phyloP scores from a whole-genome alignment of 2,797 vertebrate genomes.

The Typhlichthys eigenmanni region DNA sequence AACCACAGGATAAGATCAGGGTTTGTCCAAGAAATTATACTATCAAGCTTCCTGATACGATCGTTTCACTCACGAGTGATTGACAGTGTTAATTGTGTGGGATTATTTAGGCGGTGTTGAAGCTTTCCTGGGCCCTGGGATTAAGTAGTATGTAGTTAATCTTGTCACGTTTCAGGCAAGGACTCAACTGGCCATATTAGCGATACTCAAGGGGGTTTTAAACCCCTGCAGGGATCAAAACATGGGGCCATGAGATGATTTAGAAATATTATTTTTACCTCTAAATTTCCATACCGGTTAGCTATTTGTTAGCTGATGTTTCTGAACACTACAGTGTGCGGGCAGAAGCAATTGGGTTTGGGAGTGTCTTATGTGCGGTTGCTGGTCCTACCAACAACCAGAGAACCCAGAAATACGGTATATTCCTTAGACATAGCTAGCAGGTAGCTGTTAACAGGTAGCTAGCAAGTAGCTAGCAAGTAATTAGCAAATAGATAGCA shows the following conservation, averaged over 20 bases:
- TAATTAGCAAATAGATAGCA: not conserved
- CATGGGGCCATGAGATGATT: not conserved
- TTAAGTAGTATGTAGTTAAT: slow-evolving; percentile 14
- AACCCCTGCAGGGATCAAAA: too few relatives aligned
- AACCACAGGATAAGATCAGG: slow-evolving; percentile 43
- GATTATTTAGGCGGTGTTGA: too few relatives aligned
- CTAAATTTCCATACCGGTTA: not conserved
- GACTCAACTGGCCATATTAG: too few relatives aligned
- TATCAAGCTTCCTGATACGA: slow-evolving; percentile 49
- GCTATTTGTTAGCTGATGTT: too few relatives aligned
- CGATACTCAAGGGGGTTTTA: too few relatives aligned
- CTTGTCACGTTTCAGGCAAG: too few relatives aligned
- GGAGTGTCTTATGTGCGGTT: too few relatives aligned
- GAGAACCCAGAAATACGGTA: not conserved
- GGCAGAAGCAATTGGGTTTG: too few relatives aligned
- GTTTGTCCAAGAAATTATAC: slow-evolving; percentile 37
- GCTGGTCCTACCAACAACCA: not conserved
- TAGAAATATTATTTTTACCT: not conserved
- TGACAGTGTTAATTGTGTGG: slow-evolving; percentile 35
- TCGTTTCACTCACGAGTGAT: slow-evolving; percentile 35
- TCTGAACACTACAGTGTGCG: too few relatives aligned
- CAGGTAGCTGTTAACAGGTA: too few relatives aligned
- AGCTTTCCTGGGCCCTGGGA: slow-evolving; percentile 6
- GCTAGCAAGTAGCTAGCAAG: not conserved
- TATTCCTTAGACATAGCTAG: not conserved